Evolutionary conservation across 2,888 invertebrate genomes (phyloP).

Genomic region (Heliconius erato): DNA sequence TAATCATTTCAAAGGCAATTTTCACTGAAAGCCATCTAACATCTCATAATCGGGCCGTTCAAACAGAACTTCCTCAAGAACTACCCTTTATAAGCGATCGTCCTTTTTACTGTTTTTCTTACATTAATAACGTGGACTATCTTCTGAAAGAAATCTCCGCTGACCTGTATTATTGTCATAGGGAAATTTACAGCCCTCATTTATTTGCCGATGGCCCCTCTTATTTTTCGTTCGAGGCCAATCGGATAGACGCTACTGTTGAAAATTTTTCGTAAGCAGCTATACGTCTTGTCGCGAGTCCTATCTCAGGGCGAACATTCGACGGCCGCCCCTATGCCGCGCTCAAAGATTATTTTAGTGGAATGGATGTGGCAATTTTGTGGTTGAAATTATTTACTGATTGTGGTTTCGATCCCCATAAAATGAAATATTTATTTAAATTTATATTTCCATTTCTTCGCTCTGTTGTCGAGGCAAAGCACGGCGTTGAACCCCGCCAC

Average conservation of each 20-base stretch:
- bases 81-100: slow-evolving; percentile 76
- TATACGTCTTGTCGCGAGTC: slow-evolving; percentile 84
- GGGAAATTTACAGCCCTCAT: slow-evolving; percentile 84
- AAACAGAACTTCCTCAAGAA: slow-evolving; percentile 67
- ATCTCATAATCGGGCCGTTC: slow-evolving; percentile 54
- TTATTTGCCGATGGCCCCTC: slow-evolving; percentile 84
- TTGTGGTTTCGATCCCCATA: no score
- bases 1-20: slow-evolving; percentile 49
- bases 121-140: slow-evolving; percentile 83
- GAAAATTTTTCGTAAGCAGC: slow-evolving; percentile 86
- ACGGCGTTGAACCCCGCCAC: no score
- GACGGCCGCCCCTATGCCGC: slow-evolving; percentile 79
- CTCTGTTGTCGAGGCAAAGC: no score
- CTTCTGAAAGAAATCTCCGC: slow-evolving; percentile 82
- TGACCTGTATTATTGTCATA: slow-evolving; percentile 86
- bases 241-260: slow-evolving; percentile 84
- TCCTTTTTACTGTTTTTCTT: slow-evolving; percentile 81
- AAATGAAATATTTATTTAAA: no score
- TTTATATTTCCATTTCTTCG: no score
- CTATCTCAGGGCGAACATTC: slow-evolving; percentile 85
- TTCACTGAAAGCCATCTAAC: slow-evolving; percentile 53
- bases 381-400: no score
- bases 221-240: slow-evolving; percentile 86
- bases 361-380: slow-evolving; percentile 7
- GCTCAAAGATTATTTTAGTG: slow-evolving; percentile 61